phyloP scores from a whole-genome alignment of 1,140 invertebrate species.

The Grapholita molesta region DNA sequence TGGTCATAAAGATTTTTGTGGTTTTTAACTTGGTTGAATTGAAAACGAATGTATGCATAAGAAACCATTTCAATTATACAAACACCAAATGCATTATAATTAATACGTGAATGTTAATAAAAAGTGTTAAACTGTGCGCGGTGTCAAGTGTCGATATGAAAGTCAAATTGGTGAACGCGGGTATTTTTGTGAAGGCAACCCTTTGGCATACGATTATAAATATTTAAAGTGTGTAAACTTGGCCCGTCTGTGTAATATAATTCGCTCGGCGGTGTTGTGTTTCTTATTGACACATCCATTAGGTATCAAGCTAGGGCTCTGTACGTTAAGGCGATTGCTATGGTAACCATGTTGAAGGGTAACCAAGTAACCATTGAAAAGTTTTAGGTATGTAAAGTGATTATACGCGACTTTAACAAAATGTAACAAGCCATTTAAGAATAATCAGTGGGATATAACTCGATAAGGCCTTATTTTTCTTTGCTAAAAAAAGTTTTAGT shows the following conservation, averaged over 20 bases:
- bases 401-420: no score
- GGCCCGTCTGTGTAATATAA: slow-evolving; percentile 46
- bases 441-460: no score
- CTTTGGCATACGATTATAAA: slow-evolving; percentile 53
- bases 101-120: slow-evolving; percentile 20
- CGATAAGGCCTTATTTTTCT: no score
- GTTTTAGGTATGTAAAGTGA: neutral
- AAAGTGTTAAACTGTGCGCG: slow-evolving; percentile 23
- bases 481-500: no score
- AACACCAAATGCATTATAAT: slow-evolving; percentile 17
- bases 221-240: slow-evolving; percentile 46
- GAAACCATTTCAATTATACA: neutral
- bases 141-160: slow-evolving; percentile 9
- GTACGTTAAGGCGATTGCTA: neutral
- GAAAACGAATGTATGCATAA: neutral
- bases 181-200: slow-evolving; percentile 28
- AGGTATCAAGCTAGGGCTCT: slow-evolving; percentile 31
- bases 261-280: slow-evolving; percentile 41
- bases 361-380: neutral
- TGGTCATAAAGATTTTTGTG: neutral
- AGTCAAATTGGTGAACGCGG: slow-evolving; percentile 2
- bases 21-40: neutral
- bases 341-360: neutral
- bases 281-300: slow-evolving; percentile 63
- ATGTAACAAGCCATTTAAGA: no score